phyloP scores from a whole-genome alignment of 2,797 vertebrate species.

The Rhinatrema bivittatum region DNA sequence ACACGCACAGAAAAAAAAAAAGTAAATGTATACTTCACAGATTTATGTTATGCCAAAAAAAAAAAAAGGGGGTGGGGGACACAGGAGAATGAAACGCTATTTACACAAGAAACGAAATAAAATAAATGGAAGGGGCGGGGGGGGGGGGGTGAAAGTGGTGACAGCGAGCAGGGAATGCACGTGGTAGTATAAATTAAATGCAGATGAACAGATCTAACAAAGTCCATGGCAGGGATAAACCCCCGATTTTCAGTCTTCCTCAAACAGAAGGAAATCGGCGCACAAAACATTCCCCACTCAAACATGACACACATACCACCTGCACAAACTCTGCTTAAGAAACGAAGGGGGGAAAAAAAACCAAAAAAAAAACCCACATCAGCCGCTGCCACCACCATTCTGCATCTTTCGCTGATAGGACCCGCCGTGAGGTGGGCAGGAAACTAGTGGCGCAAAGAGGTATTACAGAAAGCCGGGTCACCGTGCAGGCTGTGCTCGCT shows the following conservation, averaged over 20 bases:
- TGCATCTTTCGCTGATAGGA: constrained; percentile 56
- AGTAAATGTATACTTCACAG: constrained; percentile 90
- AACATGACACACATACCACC: constrained; percentile 82
- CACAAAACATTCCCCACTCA: constrained; percentile 75
- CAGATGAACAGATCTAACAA: constrained; percentile 86
- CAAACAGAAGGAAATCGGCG: constrained; percentile 75
- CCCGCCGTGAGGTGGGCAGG: constrained; percentile 48
- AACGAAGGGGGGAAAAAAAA: too few relatives aligned
- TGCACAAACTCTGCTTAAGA: constrained; percentile 59
- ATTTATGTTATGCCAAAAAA: constrained; percentile 83
- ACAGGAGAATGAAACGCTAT: constrained; percentile 77
- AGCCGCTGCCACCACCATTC: constrained; percentile 68
- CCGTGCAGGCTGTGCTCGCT: constrained; percentile 59
- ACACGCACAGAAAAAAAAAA: constrained; percentile 67
- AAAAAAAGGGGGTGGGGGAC: constrained; percentile 65
- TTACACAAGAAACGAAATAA: constrained; percentile 92
- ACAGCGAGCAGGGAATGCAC: constrained; percentile 59
- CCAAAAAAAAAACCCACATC: too few relatives aligned
- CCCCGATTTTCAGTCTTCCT: constrained; percentile 63
- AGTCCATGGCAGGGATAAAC: constrained; percentile 69
- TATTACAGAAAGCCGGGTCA: constrained; percentile 63
- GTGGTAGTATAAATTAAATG: constrained; percentile 64
- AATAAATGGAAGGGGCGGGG: constrained; percentile 74
- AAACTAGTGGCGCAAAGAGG: constrained; percentile 56
- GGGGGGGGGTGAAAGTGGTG: constrained; percentile 34